Conservation (phyloP, 2,888 invertebrate species). For the Orthosia gracilis region DNA sequence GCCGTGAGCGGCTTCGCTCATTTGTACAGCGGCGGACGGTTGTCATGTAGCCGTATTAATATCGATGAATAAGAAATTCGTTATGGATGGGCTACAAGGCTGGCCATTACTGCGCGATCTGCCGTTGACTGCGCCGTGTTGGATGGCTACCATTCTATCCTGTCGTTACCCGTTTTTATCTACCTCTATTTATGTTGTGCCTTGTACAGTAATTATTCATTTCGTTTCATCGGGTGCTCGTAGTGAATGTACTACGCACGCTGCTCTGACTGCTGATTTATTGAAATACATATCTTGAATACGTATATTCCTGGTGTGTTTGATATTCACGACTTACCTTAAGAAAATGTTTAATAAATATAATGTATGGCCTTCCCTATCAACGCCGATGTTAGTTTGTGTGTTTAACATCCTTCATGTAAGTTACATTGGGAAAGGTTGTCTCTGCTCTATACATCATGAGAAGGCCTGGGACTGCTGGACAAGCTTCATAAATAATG, state of each 20-base stretch:
- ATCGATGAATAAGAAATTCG: conserved; percentile 91
- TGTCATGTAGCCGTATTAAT: conserved; percentile 90
- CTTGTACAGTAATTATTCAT: conserved; percentile 76
- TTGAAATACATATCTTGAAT: conserved; percentile 67
- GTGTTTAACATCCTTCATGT: conserved; percentile 62
- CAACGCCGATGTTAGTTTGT: conserved; percentile 57
- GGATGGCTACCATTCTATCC: conserved; percentile 83
- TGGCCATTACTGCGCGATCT: conserved; percentile 84
- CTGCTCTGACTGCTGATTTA: conserved; percentile 73
- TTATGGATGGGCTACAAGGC: conserved; percentile 90
- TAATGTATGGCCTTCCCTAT: conserved; percentile 55
- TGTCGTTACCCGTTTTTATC: conserved; percentile 84
- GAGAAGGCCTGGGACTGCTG: conserved; percentile 16
- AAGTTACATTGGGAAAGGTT: conserved; percentile 50
- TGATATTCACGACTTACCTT: conserved; percentile 62
- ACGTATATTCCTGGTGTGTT: conserved; percentile 55
- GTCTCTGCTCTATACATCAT: conserved; percentile 44
- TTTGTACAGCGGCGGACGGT: conserved; percentile 88
- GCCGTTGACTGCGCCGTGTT: conserved; percentile 77
- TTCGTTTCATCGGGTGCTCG: conserved; percentile 69
- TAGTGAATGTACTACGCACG: conserved; percentile 66
- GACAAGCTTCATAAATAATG: conserved; percentile 55
- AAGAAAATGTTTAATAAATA: conserved; percentile 60
- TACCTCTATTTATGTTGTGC: conserved; percentile 82
- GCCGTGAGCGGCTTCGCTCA: conserved; percentile 86